Evolutionary conservation across 2,888 invertebrate genomes (phyloP), one percentile per base, ranked within the genome.

Genomic region (Trachelus stipa): DNA sequence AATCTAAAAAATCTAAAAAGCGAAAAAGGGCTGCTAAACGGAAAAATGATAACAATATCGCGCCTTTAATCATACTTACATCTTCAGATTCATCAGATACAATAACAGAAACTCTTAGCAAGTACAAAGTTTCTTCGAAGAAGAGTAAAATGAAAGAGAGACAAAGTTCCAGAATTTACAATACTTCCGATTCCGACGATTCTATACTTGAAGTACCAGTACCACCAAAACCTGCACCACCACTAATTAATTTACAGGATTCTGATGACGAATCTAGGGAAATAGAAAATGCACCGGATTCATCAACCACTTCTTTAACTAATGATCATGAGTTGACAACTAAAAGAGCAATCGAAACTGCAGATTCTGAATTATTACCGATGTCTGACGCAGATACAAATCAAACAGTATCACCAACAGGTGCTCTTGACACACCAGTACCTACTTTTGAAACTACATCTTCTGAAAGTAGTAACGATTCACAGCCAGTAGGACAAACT

Each of bases 131-230:
- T 1, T 73, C 68, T 23, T 69, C 77, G 37, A 77, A 80, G 34
- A 77, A 15, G 30, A 76, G 73, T 12, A 77, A 78, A 75, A 74
- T 76, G 3, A 79, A 76, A 74, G 69, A n/a, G 23, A 68, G 81
- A 77, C 31, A 68, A 23, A 76, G 34, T 4, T n/a, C 33, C 11
- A 71, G 75, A 1, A 73, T 77, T 0, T 81, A 81, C 0, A 76
- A 77, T 4, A 80, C 79, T 31, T 87, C 86, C 2, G 88, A 88
- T 34, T 89, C 89, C 0, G 87, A 89, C 30, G 86, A 86, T 40
- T 91, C 91, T 3, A 89, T 91, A 79, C 85, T 86, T 34, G 91
- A 91, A 83, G 87, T 91, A 73, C 91, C 91, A 12, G 83, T 91
- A 34, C 88, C 91, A 4, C 90, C 90, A 4, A 91, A 90, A 80